Conservation (phyloP, 1,140 invertebrate species). For the Grapholita molesta region DNA sequence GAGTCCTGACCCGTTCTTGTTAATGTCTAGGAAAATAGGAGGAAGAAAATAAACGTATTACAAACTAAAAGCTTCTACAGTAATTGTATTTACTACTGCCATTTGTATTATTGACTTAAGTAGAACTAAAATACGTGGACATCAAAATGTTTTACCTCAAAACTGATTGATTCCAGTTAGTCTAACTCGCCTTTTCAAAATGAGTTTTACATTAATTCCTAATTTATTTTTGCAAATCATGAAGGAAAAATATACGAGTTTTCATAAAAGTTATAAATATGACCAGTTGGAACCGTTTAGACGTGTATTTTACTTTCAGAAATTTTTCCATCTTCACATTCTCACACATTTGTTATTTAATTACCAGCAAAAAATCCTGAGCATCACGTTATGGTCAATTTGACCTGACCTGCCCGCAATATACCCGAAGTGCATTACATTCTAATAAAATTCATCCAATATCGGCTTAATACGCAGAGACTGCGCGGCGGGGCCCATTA, state of each 20-base stretch:
- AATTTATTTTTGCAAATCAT: not conserved
- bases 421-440: conserved; percentile 11
- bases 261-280: not conserved
- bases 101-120: not conserved
- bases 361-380: not conserved
- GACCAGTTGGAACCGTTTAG: too few species aligned
- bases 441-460: conserved; percentile 18
- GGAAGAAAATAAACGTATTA: not conserved
- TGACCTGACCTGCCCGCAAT: not conserved
- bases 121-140: too few species aligned
- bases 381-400: not conserved
- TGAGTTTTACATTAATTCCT: not conserved
- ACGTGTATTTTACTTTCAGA: not conserved
- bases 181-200: not conserved
- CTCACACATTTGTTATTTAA: not conserved
- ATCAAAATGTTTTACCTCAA: not conserved
- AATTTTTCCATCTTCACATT: not conserved
- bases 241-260: not conserved
- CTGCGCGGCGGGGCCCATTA: conserved; percentile 55
- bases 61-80: not conserved
- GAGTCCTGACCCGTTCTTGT: conserved; percentile 1
- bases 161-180: not conserved
- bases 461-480: conserved; percentile 12
- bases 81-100: not conserved
- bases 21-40: not conserved